A percentile compares a stretch with the other conserved stretches of the same genome.
phyloP scores from a whole-genome alignment of 1,140 invertebrate species.

The Mya arenaria region DNA sequence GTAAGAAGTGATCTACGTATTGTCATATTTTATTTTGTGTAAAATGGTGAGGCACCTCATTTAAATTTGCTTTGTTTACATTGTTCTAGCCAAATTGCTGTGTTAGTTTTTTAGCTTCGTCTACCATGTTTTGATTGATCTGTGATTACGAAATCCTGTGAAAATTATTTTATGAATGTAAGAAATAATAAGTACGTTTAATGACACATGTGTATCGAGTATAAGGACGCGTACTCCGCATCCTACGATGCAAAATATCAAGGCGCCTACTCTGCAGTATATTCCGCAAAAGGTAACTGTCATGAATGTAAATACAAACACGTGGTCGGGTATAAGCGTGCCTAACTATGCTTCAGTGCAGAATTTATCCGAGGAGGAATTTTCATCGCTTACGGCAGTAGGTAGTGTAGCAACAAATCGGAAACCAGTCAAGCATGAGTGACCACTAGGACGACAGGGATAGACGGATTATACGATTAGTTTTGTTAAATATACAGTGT shows the following conservation, averaged over 20 bases:
- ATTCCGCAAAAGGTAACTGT: neutral
- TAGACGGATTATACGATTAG: neutral
- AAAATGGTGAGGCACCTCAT: too few species aligned
- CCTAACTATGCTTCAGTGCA: neutral
- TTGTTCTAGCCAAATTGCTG: too few species aligned
- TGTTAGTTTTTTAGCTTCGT: too few species aligned
- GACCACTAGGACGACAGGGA: conserved; percentile 5
- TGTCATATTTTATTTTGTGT: too few species aligned
- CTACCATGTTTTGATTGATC: too few species aligned
- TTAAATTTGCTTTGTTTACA: too few species aligned
- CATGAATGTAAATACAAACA: neutral
- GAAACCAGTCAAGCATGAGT: neutral
- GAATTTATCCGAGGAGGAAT: neutral
- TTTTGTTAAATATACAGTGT: conserved; percentile 3
- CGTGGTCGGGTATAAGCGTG: neutral
- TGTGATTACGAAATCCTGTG: too few species aligned
- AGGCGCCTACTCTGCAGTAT: neutral
- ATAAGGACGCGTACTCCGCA: neutral
- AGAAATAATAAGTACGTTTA: too few species aligned
- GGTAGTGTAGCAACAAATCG: neutral
- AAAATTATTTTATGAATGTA: too few species aligned
- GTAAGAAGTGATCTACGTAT: too few species aligned
- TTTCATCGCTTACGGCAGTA: neutral
- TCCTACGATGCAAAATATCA: neutral
- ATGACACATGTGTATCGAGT: neutral